A percentile compares a stretch with the other conserved stretches of the same genome.
Evolutionary conservation across 2,113 vertebrate species (phyloP).

Genomic region (Ophthalmolycus amberensis): DNA sequence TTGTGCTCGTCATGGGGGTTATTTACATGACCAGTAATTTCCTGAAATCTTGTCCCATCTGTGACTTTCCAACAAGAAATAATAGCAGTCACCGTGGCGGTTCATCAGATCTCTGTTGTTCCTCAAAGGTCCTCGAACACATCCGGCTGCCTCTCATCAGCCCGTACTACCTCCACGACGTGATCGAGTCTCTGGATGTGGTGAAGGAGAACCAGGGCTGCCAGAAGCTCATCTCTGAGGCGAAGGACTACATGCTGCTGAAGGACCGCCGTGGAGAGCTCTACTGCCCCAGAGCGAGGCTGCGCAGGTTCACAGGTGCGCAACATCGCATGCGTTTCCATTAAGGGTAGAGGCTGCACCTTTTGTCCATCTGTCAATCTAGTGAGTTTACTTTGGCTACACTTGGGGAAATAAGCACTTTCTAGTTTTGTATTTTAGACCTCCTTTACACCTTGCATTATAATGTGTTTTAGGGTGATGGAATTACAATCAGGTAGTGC

Average conservation of each 20-base stretch:
- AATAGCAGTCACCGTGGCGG: not conserved
- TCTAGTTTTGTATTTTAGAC: not conserved
- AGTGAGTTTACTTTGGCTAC: not conserved
- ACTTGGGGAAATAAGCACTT: not conserved
- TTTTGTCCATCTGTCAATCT: not conserved
- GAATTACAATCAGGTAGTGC: no score
- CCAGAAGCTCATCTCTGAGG: conserved; percentile 85
- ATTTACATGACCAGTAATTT: no score
- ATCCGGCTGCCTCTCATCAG: conserved; percentile 85
- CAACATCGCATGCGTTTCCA: not conserved
- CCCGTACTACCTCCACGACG: conserved; percentile 87
- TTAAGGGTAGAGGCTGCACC: not conserved
- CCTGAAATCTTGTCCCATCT: no score
- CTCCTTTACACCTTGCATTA: not conserved
- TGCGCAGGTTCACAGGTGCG: conserved; percentile 82
- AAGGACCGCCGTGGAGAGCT: conserved; percentile 86
- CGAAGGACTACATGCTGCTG: conserved; percentile 86
- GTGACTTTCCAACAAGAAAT: not conserved
- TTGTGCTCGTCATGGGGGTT: no score
- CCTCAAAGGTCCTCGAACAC: conserved; percentile 83
- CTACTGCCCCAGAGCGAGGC: conserved; percentile 78
- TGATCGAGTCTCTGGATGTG: conserved; percentile 82
- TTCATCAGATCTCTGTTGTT: not conserved
- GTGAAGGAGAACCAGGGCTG: conserved; percentile 82
- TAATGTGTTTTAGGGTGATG: not conserved